phyloP scores from a whole-genome alignment of 2,797 vertebrate genomes.

The Rhinatrema bivittatum region DNA sequence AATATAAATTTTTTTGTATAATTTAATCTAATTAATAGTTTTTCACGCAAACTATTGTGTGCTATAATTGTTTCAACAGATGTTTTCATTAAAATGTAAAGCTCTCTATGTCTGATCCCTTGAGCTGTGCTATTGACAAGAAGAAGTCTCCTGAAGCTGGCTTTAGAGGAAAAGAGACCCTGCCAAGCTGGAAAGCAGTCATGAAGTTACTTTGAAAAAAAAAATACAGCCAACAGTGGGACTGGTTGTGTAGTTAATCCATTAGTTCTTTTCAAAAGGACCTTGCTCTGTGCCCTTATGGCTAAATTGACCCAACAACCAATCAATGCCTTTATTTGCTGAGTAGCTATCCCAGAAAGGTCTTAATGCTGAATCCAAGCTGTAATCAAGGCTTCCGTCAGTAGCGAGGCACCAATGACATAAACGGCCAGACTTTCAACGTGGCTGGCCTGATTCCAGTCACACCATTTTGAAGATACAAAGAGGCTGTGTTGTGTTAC shows the following conservation, averaged over 20 bases:
- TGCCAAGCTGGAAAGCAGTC: slow-evolving; percentile 58
- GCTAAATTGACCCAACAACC: slow-evolving; percentile 69
- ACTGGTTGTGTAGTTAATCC: slow-evolving; percentile 64
- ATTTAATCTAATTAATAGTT: slow-evolving; percentile 64
- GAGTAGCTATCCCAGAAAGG: slow-evolving; percentile 60
- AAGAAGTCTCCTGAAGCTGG: slow-evolving; percentile 46
- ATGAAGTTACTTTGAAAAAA: slow-evolving; percentile 58
- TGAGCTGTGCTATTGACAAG: slow-evolving; percentile 61
- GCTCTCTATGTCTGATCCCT: slow-evolving; percentile 63
- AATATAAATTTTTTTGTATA: slow-evolving; percentile 52
- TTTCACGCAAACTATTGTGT: slow-evolving; percentile 57
- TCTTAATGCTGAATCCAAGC: slow-evolving; percentile 57
- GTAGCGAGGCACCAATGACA: slow-evolving; percentile 58
- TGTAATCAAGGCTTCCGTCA: slow-evolving; percentile 63
- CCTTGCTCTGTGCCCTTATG: slow-evolving; percentile 53
- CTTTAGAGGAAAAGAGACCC: slow-evolving; percentile 44
- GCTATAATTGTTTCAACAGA: slow-evolving; percentile 64
- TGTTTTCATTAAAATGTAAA: slow-evolving; percentile 68
- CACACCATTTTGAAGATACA: slow-evolving; percentile 72
- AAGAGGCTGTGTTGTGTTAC: slow-evolving; percentile 72
- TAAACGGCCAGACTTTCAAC: slow-evolving; percentile 65
- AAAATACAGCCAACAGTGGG: slow-evolving; percentile 57
- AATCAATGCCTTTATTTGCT: slow-evolving; percentile 67
- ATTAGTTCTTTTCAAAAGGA: slow-evolving; percentile 62
- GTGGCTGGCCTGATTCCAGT: slow-evolving; percentile 58